Percentiles rank a stretch among this genome's conserved stretches.
phyloP scores from a whole-genome alignment of 2,113 vertebrate species.

The Lycocorax pyrrhopterus region DNA sequence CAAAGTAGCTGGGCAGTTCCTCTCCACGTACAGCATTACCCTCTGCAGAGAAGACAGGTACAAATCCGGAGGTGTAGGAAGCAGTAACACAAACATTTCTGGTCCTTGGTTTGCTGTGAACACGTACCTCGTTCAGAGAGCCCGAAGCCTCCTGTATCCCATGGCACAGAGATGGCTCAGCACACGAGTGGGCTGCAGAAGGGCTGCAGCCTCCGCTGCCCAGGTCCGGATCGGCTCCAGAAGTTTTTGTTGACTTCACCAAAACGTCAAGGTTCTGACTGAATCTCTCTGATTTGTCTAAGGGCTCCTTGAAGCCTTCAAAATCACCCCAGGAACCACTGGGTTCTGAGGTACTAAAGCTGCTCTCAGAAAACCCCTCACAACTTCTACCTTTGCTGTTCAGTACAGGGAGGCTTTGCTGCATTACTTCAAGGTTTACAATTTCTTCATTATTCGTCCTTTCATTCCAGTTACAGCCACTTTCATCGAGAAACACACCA shows the following conservation, averaged over 20 bases:
- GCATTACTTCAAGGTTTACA: neutral
- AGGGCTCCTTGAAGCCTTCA: constrained; percentile 59
- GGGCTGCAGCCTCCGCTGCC: neutral
- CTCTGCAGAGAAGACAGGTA: neutral
- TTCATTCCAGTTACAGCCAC: neutral
- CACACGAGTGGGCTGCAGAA: neutral
- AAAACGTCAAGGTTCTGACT: neutral
- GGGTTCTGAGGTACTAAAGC: neutral
- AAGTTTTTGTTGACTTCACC: neutral
- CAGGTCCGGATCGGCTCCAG: rapidly evolving
- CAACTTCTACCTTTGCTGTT: neutral
- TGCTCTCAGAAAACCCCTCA: neutral
- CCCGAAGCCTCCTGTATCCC: neutral
- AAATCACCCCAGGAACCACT: constrained; percentile 65
- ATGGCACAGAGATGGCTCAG: neutral
- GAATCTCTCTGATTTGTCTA: neutral
- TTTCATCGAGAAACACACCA: rapidly evolving
- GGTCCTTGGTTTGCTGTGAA: neutral
- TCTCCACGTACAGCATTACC: neutral
- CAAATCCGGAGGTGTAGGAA: neutral
- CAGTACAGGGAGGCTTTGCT: neutral
- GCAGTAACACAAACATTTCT: neutral
- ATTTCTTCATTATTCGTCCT: neutral
- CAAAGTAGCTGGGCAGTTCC: neutral
- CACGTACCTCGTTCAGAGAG: constrained; percentile 26